Evolutionary conservation across 2,888 invertebrate species (phyloP).

Genomic region (Cephalotes varians): DNA sequence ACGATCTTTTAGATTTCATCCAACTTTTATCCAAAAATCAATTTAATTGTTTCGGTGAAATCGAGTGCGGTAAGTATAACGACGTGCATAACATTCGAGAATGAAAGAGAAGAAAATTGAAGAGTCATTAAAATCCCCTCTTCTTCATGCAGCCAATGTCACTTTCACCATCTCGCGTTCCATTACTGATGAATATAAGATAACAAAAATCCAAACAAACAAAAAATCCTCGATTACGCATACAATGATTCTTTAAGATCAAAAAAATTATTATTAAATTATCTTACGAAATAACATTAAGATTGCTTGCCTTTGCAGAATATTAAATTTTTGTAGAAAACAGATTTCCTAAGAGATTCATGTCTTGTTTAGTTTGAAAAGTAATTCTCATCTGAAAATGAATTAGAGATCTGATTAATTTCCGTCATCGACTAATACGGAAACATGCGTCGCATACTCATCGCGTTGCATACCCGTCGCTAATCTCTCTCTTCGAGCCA

Average conservation of each 20-base stretch:
- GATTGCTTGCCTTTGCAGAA: background rate
- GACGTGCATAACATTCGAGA: slow-evolving; percentile 41
- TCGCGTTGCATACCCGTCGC: background rate
- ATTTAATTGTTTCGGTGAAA: slow-evolving; percentile 34
- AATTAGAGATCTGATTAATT: background rate
- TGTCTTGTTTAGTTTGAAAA: background rate
- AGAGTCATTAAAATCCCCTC: slow-evolving; percentile 43
- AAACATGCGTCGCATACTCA: background rate
- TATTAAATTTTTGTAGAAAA: background rate
- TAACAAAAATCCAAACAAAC: background rate
- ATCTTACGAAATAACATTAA: background rate
- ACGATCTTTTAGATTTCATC: background rate
- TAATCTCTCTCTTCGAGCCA: background rate
- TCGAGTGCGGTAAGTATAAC: slow-evolving; percentile 33
- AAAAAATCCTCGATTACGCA: background rate
- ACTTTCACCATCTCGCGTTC: slow-evolving; percentile 59
- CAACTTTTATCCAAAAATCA: slow-evolving; percentile 14
- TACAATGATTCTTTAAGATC: background rate
- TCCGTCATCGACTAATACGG: slow-evolving; percentile 1
- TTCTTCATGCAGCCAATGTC: slow-evolving; percentile 50
- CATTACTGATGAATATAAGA: slow-evolving; percentile 37
- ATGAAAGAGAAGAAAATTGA: slow-evolving; percentile 58
- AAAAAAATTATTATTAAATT: background rate
- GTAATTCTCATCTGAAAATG: background rate
- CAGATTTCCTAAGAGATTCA: background rate